Base-by-base conservation (phyloP, 2,113 vertebrate species). In the Baryphthengus martii region DNA sequence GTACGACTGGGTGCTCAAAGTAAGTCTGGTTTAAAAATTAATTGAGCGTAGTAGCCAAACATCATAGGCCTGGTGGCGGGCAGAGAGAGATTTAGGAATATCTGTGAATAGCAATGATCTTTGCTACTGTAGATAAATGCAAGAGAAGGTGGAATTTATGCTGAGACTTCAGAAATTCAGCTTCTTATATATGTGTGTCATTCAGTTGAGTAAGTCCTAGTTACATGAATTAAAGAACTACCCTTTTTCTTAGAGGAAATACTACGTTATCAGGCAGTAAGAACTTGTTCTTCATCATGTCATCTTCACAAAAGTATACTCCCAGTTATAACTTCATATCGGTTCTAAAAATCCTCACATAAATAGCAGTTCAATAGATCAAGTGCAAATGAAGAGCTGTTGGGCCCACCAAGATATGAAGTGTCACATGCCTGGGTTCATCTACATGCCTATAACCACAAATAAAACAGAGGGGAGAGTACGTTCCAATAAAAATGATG, bases 151-250 rank as follows among this genome's bases (percentile, higher is more conserved):
- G 17, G 23, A 71, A 86, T 65, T 90, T 71, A 70, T 18, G 37
- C 21, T 45, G 80, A 74, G 13, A 71, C 10, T 77, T 74, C 37
- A 78, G 37, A 93, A 72, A 85, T 75, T 49, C 61, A 47, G 2
- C 24, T 81, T 67, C 52, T 45, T 62, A 16, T 9, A n/a, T 10
- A 13, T 1, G 0, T 6, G 16, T 3, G 0, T 17, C 42, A 28
- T 59, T 88, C 6, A 39, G 13, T 39, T 50, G 5, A 58, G 6
- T 49, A 70, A 84, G 20, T 84, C 33, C 17, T 67, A 28, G 13
- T 71, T 59, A 52, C 11, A 29, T 6, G 1, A 92, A 56, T 7
- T 74, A 45, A 77, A 49, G 39, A 90, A 47, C 9, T 23, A 35
- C 14, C 8, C 10, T 87, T 74, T 68, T 52, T 31, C 35, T 71